These are phyloP conservation scores for Herminia tarsipennalis DNA, from an alignment of 2,888 invertebrate genomes.

Conservation along the genomic window DNA sequence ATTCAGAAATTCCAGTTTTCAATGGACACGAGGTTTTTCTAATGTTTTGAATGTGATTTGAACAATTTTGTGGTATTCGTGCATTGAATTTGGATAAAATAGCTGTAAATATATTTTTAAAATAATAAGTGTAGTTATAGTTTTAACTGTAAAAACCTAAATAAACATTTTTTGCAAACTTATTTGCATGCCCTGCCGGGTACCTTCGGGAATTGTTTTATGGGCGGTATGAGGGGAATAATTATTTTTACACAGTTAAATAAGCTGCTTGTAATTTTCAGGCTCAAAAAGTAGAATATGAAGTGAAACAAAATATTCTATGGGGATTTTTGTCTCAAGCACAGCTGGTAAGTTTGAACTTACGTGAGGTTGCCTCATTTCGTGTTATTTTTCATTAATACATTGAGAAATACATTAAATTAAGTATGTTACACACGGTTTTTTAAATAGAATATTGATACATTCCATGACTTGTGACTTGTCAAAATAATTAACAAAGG, in stretches of 20 bases:
- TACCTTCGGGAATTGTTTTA: conserved; percentile 38
- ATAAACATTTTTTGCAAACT: conserved; percentile 11
- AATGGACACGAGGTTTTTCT: conserved; percentile 47
- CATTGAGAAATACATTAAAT: not conserved
- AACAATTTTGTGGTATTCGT: conserved; percentile 20
- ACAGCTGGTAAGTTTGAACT: conserved; percentile 59
- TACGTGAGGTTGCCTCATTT: conserved; percentile 29
- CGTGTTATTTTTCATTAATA: not conserved
- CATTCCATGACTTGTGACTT: too few relatives aligned
- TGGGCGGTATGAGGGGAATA: conserved; percentile 5
- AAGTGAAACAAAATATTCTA: conserved; percentile 53
- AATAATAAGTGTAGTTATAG: conserved; percentile 8
- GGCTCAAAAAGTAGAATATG: conserved; percentile 38
- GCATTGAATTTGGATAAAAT: conserved; percentile 10
- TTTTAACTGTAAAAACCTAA: not conserved
- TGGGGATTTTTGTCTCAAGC: conserved; percentile 53
- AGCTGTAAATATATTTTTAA: conserved; percentile 2
- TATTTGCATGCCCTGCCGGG: conserved; percentile 44
- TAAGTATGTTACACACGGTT: too few relatives aligned
- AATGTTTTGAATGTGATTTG: conserved; percentile 54
- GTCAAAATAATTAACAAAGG: too few relatives aligned
- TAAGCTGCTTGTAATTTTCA: conserved; percentile 19
- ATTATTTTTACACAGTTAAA: not conserved
- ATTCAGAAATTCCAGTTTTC: conserved; percentile 10
- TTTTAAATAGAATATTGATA: too few relatives aligned